Conservation (phyloP, 1,140 invertebrate species). For the Drosophila biarmipes region DNA sequence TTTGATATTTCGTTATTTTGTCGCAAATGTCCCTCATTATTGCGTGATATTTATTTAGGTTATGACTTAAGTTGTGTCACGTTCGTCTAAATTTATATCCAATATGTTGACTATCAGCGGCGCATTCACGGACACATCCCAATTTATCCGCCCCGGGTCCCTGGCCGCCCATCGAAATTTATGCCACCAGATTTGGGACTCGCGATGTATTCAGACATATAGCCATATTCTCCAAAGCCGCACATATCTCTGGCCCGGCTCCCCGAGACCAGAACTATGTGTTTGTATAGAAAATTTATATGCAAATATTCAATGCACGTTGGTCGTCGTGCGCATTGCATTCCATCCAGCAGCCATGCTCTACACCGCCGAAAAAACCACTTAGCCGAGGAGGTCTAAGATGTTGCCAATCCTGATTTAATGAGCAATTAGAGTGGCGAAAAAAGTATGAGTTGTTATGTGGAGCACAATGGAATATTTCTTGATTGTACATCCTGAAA, state of each 20-base stretch:
- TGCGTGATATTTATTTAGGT: slow-evolving; percentile 83
- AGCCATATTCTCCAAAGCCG: slow-evolving; percentile 47
- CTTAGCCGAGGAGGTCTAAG: background rate
- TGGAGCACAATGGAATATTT: background rate
- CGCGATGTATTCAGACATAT: slow-evolving; percentile 27
- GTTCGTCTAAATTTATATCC: slow-evolving; percentile 78
- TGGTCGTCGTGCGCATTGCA: slow-evolving; percentile 65
- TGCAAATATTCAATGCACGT: slow-evolving; percentile 80
- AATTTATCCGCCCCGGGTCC: slow-evolving; percentile 33
- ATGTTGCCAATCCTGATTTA: background rate
- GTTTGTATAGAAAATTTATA: slow-evolving; percentile 69
- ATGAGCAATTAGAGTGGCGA: background rate
- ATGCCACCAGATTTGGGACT: slow-evolving; percentile 70
- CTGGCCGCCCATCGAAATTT: slow-evolving; percentile 34
- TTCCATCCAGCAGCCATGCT: slow-evolving; percentile 32
- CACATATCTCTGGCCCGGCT: slow-evolving; percentile 31
- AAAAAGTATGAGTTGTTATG: background rate
- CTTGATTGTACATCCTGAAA: too few species aligned
- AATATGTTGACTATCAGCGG: slow-evolving; percentile 76
- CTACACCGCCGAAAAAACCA: slow-evolving; percentile 2
- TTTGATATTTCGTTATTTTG: slow-evolving; percentile 60
- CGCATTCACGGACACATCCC: slow-evolving; percentile 59
- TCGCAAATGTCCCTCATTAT: slow-evolving; percentile 81
- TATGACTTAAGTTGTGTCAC: slow-evolving; percentile 83
- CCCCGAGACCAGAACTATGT: slow-evolving; percentile 48